These are phyloP conservation scores for Pseudomyrmex dendroicus DNA, from an alignment of 1,140 invertebrate species.

Conservation along the genomic window DNA sequence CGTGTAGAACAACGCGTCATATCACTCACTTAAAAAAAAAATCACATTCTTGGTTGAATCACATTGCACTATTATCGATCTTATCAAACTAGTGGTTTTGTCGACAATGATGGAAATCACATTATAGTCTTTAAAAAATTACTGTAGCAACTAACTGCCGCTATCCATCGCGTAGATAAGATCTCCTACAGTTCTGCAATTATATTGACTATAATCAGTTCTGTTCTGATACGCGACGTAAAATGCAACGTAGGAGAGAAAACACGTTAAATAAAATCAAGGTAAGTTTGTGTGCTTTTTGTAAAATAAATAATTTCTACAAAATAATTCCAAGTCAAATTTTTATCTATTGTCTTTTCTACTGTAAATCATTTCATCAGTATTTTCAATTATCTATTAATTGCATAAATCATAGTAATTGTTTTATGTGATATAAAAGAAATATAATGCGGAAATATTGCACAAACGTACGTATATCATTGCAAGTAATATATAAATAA, in stretches of 20 bases:
- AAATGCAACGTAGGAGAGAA: neutral
- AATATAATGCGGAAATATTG: too few species aligned
- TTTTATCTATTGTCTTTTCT: too few species aligned
- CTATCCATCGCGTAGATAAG: slow-evolving; percentile 44
- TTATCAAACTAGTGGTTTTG: slow-evolving; percentile 34
- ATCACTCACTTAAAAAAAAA: neutral
- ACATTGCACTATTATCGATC: neutral
- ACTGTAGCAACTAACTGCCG: neutral
- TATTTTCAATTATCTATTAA: too few species aligned
- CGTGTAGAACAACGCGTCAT: neutral
- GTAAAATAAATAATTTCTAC: too few species aligned
- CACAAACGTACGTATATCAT: too few species aligned
- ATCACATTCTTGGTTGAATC: neutral
- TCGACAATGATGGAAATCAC: slow-evolving; percentile 1
- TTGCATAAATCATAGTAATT: too few species aligned
- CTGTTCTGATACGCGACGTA: neutral
- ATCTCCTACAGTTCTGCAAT: neutral
- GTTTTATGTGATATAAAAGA: too few species aligned
- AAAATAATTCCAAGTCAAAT: too few species aligned
- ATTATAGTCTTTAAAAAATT: neutral
- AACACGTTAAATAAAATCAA: too few species aligned
- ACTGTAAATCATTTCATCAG: too few species aligned
- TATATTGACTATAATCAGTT: slow-evolving; percentile 5
- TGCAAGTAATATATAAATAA: neutral
- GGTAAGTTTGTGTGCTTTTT: too few species aligned